Evolutionary conservation across 2,797 vertebrate species (phyloP).

Genomic region (Pseudopleuronectes americanus): DNA sequence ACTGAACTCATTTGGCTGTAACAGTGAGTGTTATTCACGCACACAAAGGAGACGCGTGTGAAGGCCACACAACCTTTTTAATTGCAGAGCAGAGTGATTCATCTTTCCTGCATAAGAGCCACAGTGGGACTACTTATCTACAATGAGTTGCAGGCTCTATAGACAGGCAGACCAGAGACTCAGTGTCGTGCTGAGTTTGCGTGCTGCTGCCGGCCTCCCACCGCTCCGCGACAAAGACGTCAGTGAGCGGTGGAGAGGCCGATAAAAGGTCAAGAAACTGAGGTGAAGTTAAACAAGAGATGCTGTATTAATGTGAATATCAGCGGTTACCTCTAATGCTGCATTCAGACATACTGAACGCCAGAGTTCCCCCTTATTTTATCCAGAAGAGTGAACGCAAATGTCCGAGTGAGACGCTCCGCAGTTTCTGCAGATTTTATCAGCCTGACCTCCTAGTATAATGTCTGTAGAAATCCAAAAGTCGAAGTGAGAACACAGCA

Average conservation of each 20-base stretch:
- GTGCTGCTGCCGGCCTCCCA: slow-evolving; percentile 24
- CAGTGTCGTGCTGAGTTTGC: slow-evolving; percentile 53
- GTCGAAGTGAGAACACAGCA: too few relatives aligned
- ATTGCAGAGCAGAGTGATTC: slow-evolving; percentile 44
- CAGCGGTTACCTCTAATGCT: neutral
- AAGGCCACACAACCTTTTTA: slow-evolving; percentile 5
- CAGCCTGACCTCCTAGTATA: too few relatives aligned
- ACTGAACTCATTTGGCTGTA: neutral
- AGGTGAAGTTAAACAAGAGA: neutral
- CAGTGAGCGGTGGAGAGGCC: slow-evolving; percentile 30
- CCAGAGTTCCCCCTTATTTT: too few relatives aligned
- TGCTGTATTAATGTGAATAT: slow-evolving; percentile 11
- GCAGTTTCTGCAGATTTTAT: too few relatives aligned
- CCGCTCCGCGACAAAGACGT: slow-evolving; percentile 41
- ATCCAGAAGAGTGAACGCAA: too few relatives aligned
- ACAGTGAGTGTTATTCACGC: slow-evolving; percentile 27
- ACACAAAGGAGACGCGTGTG: slow-evolving; percentile 22
- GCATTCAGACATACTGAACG: too few relatives aligned
- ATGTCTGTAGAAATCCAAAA: too few relatives aligned
- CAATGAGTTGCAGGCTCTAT: slow-evolving; percentile 51
- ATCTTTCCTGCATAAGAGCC: slow-evolving; percentile 34
- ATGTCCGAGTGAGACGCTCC: too few relatives aligned
- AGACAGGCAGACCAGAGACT: slow-evolving; percentile 30
- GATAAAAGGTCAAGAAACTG: slow-evolving; percentile 25
- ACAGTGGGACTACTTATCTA: slow-evolving; percentile 51